Percentiles rank a stretch among this genome's conserved stretches.
phyloP scores from a whole-genome alignment of 35 echinoderm and acorn worm species.

The Patiria miniata region DNA sequence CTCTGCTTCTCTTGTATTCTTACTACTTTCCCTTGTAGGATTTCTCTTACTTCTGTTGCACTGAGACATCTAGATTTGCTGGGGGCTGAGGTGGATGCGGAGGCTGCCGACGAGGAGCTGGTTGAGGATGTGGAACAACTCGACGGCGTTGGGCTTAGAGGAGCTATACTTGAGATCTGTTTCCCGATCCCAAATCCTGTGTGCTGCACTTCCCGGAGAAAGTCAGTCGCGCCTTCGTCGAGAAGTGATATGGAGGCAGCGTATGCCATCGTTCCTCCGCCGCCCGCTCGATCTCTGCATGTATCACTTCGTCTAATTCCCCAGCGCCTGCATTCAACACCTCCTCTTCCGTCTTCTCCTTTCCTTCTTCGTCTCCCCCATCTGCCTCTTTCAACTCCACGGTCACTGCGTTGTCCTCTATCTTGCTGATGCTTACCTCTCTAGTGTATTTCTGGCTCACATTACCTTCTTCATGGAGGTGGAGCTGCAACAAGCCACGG shows the following conservation, averaged over 20 bases:
- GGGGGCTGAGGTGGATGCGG: too few relatives aligned
- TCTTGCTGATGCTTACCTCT: too few relatives aligned
- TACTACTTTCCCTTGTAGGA: too few relatives aligned
- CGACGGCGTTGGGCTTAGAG: neutral
- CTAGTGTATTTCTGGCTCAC: too few relatives aligned
- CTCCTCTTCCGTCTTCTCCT: neutral
- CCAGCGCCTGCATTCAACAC: neutral
- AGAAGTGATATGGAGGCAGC: neutral
- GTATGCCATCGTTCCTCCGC: neutral
- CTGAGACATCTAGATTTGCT: too few relatives aligned
- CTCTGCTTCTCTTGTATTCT: too few relatives aligned
- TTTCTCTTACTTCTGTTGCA: too few relatives aligned
- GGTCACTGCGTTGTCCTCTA: too few relatives aligned
- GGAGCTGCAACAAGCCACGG: too few relatives aligned
- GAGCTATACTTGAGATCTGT: neutral
- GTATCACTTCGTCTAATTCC: neutral
- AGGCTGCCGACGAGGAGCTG: constrained; percentile 34
- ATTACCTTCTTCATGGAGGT: too few relatives aligned
- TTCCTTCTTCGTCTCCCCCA: neutral
- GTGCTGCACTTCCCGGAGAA: neutral
- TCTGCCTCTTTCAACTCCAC: too few relatives aligned
- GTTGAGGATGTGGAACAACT: neutral
- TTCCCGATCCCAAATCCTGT: neutral
- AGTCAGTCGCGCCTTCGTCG: neutral
- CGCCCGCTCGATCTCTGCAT: too few relatives aligned